These are phyloP conservation scores for Lumbricus terrestris DNA, from an alignment of 2,888 invertebrate genomes.

Conservation along the genomic window DNA sequence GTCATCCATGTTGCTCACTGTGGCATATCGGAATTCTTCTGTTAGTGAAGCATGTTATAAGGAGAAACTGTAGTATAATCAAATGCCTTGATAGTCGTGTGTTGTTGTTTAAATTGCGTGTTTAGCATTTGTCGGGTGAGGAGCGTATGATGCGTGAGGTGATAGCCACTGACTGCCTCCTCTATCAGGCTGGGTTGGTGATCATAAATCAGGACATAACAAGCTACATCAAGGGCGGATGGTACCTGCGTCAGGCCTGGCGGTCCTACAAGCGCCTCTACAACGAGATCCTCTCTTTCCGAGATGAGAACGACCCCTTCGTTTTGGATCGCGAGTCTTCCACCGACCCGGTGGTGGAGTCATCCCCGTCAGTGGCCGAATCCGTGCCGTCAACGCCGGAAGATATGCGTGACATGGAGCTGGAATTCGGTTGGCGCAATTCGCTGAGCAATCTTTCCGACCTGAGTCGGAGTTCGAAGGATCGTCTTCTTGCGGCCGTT, in stretches of 20 bases:
- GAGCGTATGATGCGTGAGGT: neutral
- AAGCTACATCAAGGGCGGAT: constrained; percentile 68
- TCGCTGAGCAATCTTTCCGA: neutral
- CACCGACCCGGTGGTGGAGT: neutral
- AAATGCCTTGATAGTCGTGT: neutral
- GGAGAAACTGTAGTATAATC: neutral
- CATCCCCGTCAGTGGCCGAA: neutral
- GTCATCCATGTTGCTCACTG: neutral
- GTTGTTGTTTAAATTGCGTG: neutral
- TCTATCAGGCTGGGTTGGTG: constrained; percentile 68
- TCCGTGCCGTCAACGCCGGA: neutral
- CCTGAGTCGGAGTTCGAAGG: neutral
- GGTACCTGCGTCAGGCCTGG: constrained; percentile 72
- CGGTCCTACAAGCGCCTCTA: constrained; percentile 70
- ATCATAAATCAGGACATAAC: constrained; percentile 70
- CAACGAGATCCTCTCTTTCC: constrained; percentile 64
- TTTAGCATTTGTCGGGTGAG: neutral
- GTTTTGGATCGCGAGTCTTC: neutral
- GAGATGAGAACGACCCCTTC: neutral
- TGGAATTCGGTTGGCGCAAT: neutral
- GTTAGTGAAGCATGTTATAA: neutral
- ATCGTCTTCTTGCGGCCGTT: constrained; percentile 68
- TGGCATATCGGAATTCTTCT: neutral
- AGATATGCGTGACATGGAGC: neutral
- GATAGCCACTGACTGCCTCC: constrained; percentile 69